A percentile compares a stretch with the other conserved stretches of the same genome.
Evolutionary conservation across 2,797 vertebrate species (phyloP).

Genomic region (Rousettus madagascariensis): DNA sequence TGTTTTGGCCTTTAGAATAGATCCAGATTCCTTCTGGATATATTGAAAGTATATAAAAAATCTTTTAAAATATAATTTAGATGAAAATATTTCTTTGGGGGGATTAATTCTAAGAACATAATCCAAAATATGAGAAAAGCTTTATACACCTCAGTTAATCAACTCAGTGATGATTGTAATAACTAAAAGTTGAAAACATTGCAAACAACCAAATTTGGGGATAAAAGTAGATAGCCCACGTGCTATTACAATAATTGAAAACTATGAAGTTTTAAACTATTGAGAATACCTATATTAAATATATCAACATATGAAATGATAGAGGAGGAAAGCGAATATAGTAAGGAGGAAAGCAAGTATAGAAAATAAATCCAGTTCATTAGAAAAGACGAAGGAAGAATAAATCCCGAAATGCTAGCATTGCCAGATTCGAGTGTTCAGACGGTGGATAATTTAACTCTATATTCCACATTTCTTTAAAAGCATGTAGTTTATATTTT

Average conservation of each 20-base stretch:
- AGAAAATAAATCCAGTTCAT: neutral
- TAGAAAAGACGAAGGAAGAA: neutral
- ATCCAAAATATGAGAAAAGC: neutral
- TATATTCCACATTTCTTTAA: neutral
- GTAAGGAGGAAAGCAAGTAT: neutral
- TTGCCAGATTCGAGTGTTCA: neutral
- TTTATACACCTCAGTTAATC: neutral
- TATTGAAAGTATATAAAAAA: neutral
- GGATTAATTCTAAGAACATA: neutral
- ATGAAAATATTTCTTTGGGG: neutral
- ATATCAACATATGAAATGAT: neutral
- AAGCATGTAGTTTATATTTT: neutral
- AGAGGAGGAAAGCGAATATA: neutral
- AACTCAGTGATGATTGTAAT: neutral
- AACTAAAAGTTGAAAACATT: neutral
- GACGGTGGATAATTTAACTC: neutral
- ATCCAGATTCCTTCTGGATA: neutral
- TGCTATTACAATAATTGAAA: conserved; percentile 17
- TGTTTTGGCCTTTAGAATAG: neutral
- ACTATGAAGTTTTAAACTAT: neutral
- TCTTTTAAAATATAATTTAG: neutral
- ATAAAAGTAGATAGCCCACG: neutral
- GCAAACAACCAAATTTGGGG: neutral
- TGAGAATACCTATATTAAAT: neutral
- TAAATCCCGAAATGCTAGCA: neutral